Conservation (phyloP, 2,888 invertebrate genomes). For the Microctonus brassicae region DNA sequence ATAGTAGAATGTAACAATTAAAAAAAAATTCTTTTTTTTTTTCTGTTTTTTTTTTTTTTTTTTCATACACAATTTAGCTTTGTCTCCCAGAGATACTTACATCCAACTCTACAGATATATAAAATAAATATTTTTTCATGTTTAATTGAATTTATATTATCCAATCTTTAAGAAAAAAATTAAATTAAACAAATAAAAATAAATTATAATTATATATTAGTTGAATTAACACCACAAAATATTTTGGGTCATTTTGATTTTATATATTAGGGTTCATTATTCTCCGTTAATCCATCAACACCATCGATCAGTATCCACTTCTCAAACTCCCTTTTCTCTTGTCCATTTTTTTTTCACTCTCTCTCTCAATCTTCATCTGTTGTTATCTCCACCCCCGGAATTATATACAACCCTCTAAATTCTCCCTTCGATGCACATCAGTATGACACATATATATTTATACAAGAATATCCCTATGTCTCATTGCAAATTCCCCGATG, state of each 20-base stretch:
- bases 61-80: no score
- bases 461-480: constrained; percentile 29
- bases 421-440: constrained; percentile 17
- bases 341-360: not conserved
- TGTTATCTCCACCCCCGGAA: not conserved
- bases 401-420: not conserved
- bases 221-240: no score
- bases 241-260: not conserved
- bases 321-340: not conserved
- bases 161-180: no score
- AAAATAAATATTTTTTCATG: no score
- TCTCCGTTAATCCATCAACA: constrained; percentile 24
- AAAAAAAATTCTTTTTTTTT: constrained; percentile 1
- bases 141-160: no score
- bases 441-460: constrained; percentile 11
- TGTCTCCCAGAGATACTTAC: no score
- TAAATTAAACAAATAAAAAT: no score
- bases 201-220: no score
- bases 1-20: not conserved
- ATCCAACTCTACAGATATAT: no score
- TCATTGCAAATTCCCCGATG: constrained; percentile 7
- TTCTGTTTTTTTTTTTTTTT: not conserved
- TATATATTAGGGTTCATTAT: no score
- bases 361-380: not conserved
- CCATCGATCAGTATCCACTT: constrained; percentile 23